Evolutionary conservation across 2,797 vertebrate genomes (phyloP).

Genomic region (Rhyacichthys aspro): DNA sequence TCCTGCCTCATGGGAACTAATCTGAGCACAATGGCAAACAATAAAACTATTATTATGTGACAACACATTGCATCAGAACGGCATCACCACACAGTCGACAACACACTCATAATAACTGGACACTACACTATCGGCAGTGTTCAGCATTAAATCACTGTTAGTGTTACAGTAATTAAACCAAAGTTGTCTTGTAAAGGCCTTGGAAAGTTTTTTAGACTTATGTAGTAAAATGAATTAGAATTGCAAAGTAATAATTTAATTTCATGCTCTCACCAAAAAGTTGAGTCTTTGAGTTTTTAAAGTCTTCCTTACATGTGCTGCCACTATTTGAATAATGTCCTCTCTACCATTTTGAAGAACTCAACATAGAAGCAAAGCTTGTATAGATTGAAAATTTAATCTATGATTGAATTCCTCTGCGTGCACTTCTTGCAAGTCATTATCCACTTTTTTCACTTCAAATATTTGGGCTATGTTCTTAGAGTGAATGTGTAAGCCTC

Average conservation of each 20-base stretch:
- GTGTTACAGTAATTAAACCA: too few species aligned
- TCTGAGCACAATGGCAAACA: constrained; percentile 26
- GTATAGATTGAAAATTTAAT: neutral
- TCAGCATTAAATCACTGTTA: too few species aligned
- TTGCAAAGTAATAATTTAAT: too few species aligned
- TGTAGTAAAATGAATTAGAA: neutral
- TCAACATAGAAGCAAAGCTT: too few species aligned
- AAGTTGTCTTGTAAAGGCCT: too few species aligned
- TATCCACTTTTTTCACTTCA: constrained; percentile 22
- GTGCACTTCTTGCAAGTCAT: constrained; percentile 6
- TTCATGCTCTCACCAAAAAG: too few species aligned
- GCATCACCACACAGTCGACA: neutral
- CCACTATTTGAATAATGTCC: neutral
- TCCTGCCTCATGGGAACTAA: constrained; percentile 18
- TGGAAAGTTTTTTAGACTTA: too few species aligned
- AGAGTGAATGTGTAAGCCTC: constrained; percentile 56
- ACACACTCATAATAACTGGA: neutral
- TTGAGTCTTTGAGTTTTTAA: neutral
- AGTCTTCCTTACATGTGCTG: constrained; percentile 5
- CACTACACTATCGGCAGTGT: neutral
- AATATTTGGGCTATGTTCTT: constrained; percentile 26
- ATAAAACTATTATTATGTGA: constrained; percentile 23
- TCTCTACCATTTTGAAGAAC: too few species aligned
- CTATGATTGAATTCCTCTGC: constrained; percentile 2
- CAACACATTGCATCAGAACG: constrained; percentile 1